These are phyloP conservation scores for Pterocles orientalis DNA, from an alignment of 2,113 vertebrate species.

Conservation along the genomic window DNA sequence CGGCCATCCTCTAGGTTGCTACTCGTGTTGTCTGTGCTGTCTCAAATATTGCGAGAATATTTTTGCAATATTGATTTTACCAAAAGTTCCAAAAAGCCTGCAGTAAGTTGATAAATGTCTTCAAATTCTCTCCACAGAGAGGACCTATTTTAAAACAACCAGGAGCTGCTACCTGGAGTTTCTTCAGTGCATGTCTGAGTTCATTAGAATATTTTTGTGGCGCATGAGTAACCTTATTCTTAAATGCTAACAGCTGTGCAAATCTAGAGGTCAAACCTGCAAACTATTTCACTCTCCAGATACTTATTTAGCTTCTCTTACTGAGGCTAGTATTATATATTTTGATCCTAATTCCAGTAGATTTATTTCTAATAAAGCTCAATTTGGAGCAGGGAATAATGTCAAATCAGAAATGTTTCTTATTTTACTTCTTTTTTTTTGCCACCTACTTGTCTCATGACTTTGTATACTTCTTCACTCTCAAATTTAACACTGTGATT, in stretches of 20 bases:
- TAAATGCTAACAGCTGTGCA: constrained; percentile 66
- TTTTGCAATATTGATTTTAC: not conserved
- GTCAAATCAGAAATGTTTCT: constrained; percentile 33
- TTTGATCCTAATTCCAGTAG: not conserved
- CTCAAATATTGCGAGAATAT: not conserved
- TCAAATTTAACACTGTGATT: not conserved
- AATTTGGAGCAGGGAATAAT: not conserved
- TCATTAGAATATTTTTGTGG: constrained; percentile 51
- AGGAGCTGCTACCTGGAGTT: not conserved
- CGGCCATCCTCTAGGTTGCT: not conserved
- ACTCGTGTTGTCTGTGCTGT: not conserved
- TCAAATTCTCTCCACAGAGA: not conserved
- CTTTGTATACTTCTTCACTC: not conserved
- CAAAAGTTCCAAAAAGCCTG: constrained; percentile 4
- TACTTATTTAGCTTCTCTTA: constrained; percentile 21
- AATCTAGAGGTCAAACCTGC: constrained; percentile 39
- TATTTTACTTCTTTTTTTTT: not conserved
- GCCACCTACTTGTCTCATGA: not conserved
- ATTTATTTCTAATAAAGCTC: constrained; percentile 37
- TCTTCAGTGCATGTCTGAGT: constrained; percentile 27
- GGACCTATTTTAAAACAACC: not conserved
- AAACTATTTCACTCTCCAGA: constrained; percentile 29
- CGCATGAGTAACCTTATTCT: constrained; percentile 28
- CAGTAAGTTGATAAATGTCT: not conserved
- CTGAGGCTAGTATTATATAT: constrained; percentile 23